Evolutionary conservation across 2,888 invertebrate genomes (phyloP), one percentile per base, ranked within the genome.

Genomic region (Pollenia labialis): DNA sequence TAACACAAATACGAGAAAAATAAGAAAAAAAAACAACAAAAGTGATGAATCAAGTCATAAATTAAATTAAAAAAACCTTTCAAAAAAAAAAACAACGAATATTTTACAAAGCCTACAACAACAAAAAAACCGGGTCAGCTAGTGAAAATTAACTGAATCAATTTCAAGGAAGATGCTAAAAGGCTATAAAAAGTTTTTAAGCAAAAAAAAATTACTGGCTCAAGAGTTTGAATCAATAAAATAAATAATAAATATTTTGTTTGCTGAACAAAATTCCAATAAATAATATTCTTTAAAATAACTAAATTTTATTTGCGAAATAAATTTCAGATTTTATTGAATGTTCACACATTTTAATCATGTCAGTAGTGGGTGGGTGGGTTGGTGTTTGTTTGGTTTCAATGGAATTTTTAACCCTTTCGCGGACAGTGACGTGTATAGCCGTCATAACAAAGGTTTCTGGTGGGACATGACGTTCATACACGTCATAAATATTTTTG

Each of bases 111-210:
- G 14, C 14, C 56, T 48, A 58, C 7, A 81, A 75, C 32, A 52
- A 18, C 23, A 46, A 16, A 16, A 12, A 76, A 87, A 84, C 77
- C 77, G 74, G 84, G 87, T 87, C 87, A 87, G 58, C 76, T 81
- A 75, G 64, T 77, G 81, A 76, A 87, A 77, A 83, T 66, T 66
- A 12, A 72, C 16, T 48, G 58, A 66, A n/a, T 76, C 58, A 76
- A 54, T 76, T n/a, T 50, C 14, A 54, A 66, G 58, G 48, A 69
- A 69, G 48, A 68, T 72, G 83, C 48, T 71, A 64, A 81, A 80
- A 54, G 12, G n/a, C 44, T 48, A 1, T 46, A 56, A 66, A 77
- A 58, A 58, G 32, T 14, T 14, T 8, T 18, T 18, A 40, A 69
- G 16, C 12, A 42, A 44, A 56, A 7, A 71, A 71, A 60, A 32